Evolutionary conservation across 2,113 vertebrate species (phyloP).

Genomic region (Nyctibius bracteatus): DNA sequence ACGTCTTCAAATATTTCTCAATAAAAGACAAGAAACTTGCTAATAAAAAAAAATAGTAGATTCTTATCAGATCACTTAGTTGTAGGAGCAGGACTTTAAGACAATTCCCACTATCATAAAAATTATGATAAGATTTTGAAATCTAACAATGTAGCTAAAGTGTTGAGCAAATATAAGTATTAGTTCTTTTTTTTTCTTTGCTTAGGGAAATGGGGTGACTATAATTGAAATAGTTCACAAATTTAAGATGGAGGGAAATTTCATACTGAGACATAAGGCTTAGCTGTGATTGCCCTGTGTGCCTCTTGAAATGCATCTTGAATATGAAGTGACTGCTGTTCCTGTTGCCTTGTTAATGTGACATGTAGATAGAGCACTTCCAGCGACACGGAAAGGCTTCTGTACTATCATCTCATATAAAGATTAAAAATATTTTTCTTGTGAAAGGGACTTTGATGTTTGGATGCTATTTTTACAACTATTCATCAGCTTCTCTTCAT

Average conservation of each 20-base stretch:
- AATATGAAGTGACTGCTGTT: not conserved
- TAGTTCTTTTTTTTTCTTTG: not conserved
- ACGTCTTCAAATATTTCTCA: not conserved
- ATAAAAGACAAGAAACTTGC: not conserved
- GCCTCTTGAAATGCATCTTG: not conserved
- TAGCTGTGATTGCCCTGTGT: not conserved
- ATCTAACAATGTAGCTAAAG: not conserved
- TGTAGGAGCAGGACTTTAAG: not conserved
- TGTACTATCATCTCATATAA: not conserved
- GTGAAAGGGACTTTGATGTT: slow-evolving; percentile 37
- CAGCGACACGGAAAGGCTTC: not conserved
- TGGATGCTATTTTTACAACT: slow-evolving; percentile 43
- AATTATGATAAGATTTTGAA: not conserved
- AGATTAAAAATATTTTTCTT: slow-evolving; percentile 28
- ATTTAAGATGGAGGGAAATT: not conserved
- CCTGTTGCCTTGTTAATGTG: not conserved
- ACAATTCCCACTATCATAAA: not conserved
- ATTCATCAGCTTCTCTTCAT: slow-evolving; percentile 63
- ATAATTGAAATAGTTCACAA: not conserved
- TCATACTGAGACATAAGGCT: not conserved
- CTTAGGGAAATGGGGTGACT: not conserved
- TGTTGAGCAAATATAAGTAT: not conserved
- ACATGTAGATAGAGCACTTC: not conserved
- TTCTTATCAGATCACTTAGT: not conserved
- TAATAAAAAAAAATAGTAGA: not conserved